Conservation (phyloP, 1,140 invertebrate genomes). For the Micrasema longulum region DNA sequence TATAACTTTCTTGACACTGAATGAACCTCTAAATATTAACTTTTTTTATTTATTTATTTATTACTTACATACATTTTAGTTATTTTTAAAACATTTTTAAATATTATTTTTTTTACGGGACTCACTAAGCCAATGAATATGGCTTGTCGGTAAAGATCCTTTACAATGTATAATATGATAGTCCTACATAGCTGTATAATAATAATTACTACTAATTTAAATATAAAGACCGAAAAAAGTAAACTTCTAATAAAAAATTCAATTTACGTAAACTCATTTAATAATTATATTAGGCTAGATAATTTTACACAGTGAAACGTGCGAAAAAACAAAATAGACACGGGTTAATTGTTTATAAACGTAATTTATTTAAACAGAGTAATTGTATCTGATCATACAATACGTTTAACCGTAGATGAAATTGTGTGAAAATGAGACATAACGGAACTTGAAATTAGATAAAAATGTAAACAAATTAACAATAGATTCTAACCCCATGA, state of each 20-base stretch:
- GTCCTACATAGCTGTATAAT: not conserved
- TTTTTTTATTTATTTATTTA: too few relatives aligned
- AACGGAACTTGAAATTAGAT: conserved; percentile 17
- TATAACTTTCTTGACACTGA: too few relatives aligned
- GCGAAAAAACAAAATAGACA: conserved; percentile 14
- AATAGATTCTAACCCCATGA: too few relatives aligned
- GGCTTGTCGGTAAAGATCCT: not conserved
- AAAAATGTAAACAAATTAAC: conserved; percentile 8
- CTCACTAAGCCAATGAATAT: too few relatives aligned
- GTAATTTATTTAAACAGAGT: conserved; percentile 22
- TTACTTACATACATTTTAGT: too few relatives aligned
- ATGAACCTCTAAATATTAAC: too few relatives aligned
- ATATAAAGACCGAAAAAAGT: too few relatives aligned
- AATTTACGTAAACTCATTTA: not conserved
- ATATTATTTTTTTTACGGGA: too few relatives aligned
- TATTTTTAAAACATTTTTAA: too few relatives aligned
- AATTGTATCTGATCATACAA: conserved; percentile 6
- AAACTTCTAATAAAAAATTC: too few relatives aligned
- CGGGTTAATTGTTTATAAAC: conserved; percentile 10
- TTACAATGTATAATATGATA: not conserved
- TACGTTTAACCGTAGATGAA: not conserved
- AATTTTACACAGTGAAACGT: conserved; percentile 6
- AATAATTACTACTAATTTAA: not conserved
- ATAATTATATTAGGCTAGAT: not conserved
- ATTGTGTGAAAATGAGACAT: conserved; percentile 22